Evolutionary conservation across 2,888 invertebrate genomes (phyloP).

Genomic region (Steinernema carpocapsae): DNA sequence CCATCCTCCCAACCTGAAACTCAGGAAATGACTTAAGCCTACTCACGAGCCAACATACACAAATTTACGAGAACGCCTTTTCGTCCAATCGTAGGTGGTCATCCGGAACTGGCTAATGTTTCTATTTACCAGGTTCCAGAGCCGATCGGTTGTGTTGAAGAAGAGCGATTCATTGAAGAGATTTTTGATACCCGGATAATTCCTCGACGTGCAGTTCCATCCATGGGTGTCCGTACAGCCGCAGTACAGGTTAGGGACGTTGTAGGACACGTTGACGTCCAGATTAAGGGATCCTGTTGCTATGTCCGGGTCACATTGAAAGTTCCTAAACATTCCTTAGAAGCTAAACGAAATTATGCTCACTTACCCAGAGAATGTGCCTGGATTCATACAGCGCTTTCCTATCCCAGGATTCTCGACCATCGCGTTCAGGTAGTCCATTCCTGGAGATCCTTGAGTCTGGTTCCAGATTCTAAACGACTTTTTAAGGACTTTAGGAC

Average conservation of each 20-base stretch:
- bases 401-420: conserved; percentile 50
- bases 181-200: conserved; percentile 52
- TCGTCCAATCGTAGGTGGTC: conserved; percentile 49
- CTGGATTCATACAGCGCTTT: conserved; percentile 44
- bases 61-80: background rate
- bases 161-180: conserved; percentile 39
- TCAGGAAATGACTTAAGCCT: too few species aligned
- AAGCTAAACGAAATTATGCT: conserved; percentile 30
- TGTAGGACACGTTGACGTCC: conserved; percentile 46
- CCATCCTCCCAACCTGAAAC: conserved; percentile 45
- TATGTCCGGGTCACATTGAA: too few species aligned
- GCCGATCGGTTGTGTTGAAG: conserved; percentile 56
- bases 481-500: background rate
- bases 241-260: conserved; percentile 48
- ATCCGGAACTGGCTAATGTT: conserved; percentile 61
- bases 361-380: conserved; percentile 9
- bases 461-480: conserved; percentile 46
- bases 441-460: conserved; percentile 37
- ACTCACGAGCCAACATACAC: background rate
- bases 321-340: too few species aligned
- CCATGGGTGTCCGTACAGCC: conserved; percentile 48
- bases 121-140: conserved; percentile 53
- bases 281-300: too few species aligned
- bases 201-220: conserved; percentile 61
- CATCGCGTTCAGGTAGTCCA: conserved; percentile 41